Conservation (phyloP, 2,888 invertebrate species). For the Ochropleura leucogaster region DNA sequence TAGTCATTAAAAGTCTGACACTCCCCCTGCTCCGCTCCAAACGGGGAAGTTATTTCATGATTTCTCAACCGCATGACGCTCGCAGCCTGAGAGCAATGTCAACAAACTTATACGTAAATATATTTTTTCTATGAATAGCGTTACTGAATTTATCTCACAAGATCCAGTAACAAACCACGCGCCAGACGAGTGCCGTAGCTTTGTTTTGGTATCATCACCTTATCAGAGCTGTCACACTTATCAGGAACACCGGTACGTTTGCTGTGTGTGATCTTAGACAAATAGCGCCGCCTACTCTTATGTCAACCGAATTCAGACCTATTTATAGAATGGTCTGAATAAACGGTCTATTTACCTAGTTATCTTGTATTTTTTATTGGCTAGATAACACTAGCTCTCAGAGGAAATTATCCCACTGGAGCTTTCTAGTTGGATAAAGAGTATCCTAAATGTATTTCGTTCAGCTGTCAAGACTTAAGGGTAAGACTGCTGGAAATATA, state of each 20-base stretch:
- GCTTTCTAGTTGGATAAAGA: not conserved
- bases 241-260: constrained; percentile 44
- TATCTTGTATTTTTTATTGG: not conserved
- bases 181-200: constrained; percentile 35
- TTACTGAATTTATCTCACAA: not conserved
- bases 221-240: constrained; percentile 69
- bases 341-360: not conserved
- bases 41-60: too few relatives aligned
- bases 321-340: constrained; percentile 6
- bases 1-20: too few relatives aligned
- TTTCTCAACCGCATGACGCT: too few relatives aligned
- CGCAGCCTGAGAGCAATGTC: too few relatives aligned
- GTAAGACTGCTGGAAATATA: too few relatives aligned
- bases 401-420: not conserved
- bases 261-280: constrained; percentile 51
- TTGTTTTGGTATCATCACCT: constrained; percentile 63
- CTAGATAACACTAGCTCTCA: not conserved
- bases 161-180: constrained; percentile 24
- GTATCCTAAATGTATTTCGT: not conserved
- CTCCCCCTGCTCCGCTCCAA: too few relatives aligned
- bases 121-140: not conserved
- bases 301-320: constrained; percentile 6
- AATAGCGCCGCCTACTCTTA: constrained; percentile 49
- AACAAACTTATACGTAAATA: too few relatives aligned
- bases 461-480: not conserved